A percentile compares a stretch with the other conserved stretches of the same genome.
Evolutionary conservation across 1,140 invertebrate genomes (phyloP).

Genomic region (Drosophila paulistorum): DNA sequence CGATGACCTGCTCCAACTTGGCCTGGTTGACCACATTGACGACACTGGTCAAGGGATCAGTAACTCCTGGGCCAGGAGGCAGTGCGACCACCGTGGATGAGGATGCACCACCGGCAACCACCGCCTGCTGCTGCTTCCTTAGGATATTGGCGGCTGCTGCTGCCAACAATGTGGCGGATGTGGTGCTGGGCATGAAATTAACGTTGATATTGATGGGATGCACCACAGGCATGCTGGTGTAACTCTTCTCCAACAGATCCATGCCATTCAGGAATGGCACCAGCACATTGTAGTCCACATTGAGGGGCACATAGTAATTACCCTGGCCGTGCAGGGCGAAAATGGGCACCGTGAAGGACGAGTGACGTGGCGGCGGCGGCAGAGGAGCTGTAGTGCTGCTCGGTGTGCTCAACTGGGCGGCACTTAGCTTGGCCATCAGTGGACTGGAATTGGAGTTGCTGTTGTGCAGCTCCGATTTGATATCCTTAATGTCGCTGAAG

Average conservation of each 20-base stretch:
- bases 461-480: conserved; percentile 75
- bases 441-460: conserved; percentile 63
- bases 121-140: conserved; percentile 56
- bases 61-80: not conserved
- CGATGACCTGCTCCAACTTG: conserved; percentile 73
- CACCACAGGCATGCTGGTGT: conserved; percentile 85
- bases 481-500: conserved; percentile 72
- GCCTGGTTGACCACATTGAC: conserved; percentile 58
- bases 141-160: conserved; percentile 72
- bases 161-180: conserved; percentile 61
- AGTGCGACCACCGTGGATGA: conserved; percentile 86
- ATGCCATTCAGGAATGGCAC: conserved; percentile 87
- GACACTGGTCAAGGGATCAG: conserved; percentile 30
- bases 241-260: conserved; percentile 84
- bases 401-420: conserved; percentile 56
- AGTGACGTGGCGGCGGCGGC: conserved; percentile 65
- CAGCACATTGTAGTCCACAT: conserved; percentile 91
- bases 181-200: conserved; percentile 86
- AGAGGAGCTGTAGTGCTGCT: conserved; percentile 77
- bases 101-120: conserved; percentile 2
- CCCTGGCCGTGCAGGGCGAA: conserved; percentile 93
- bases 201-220: conserved; percentile 96
- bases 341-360: conserved; percentile 86
- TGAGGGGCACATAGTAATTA: conserved; percentile 95
- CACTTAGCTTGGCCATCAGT: conserved; percentile 52